phyloP scores from a whole-genome alignment of 2,113 vertebrate genomes.

The Scomber colias region DNA sequence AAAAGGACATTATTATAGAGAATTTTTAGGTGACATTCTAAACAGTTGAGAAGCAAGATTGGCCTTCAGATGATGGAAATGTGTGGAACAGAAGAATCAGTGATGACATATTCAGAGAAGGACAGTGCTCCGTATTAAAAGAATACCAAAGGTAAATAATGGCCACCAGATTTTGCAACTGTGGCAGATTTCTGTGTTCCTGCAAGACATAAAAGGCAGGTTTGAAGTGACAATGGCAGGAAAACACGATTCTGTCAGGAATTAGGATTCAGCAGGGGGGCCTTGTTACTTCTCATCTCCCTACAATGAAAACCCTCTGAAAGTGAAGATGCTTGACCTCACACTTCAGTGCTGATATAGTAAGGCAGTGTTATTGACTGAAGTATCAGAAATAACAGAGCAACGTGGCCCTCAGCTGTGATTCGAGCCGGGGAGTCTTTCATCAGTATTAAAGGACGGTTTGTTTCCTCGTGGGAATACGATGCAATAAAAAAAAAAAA shows the following conservation, averaged over 20 bases:
- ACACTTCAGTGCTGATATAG: conserved; percentile 28
- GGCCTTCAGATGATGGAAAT: conserved; percentile 25
- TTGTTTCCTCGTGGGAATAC: conserved; percentile 64
- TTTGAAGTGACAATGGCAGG: conserved; percentile 43
- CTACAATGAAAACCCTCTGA: conserved; percentile 33
- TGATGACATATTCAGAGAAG: conserved; percentile 9
- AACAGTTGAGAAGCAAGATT: not conserved
- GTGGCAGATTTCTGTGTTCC: conserved; percentile 36
- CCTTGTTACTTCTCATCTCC: conserved; percentile 55
- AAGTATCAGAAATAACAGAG: conserved; percentile 50
- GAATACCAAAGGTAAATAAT: conserved; percentile 50
- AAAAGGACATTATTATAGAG: not conserved
- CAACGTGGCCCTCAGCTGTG: conserved; percentile 47
- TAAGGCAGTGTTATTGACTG: conserved; percentile 37
- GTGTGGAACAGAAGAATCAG: conserved; percentile 35
- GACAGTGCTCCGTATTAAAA: conserved; percentile 34
- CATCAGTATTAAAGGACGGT: conserved; percentile 61
- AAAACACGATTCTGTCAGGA: conserved; percentile 55
- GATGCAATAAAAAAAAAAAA: conserved; percentile 14
- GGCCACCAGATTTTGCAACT: conserved; percentile 39
- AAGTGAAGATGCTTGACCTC: conserved; percentile 62
- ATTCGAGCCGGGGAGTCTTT: conserved; percentile 59
- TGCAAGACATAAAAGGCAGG: conserved; percentile 39
- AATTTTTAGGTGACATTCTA: not conserved
- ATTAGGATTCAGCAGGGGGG: conserved; percentile 33